Evolutionary conservation across 92 coral and sea anemone species (phyloP).

Genomic region (Phenganax subtilis): DNA sequence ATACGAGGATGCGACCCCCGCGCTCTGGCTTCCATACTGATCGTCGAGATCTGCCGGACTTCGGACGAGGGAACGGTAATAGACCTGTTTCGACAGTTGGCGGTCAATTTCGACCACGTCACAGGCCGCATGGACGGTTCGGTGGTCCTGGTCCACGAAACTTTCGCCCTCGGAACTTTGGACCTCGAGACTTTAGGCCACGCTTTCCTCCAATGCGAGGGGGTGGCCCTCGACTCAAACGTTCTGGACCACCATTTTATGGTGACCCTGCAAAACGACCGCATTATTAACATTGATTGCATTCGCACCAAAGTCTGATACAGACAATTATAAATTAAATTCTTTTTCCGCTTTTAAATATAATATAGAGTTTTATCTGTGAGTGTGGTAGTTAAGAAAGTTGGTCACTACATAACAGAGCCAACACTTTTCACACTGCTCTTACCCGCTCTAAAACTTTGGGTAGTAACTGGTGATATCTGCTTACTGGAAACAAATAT

Average conservation of each 20-base stretch:
- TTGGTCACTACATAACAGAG: too few species aligned
- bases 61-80: conserved; percentile 12
- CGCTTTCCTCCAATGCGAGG: conserved; percentile 1
- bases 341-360: too few species aligned
- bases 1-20: background rate
- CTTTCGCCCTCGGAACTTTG: conserved; percentile 18
- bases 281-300: conserved; percentile 16
- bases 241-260: conserved; percentile 27
- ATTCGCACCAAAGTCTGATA: background rate
- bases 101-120: background rate
- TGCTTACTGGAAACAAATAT: too few species aligned
- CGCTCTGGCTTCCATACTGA: background rate
- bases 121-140: background rate
- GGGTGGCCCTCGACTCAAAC: conserved; percentile 16
- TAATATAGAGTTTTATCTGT: too few species aligned
- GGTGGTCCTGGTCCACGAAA: conserved; percentile 16
- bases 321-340: too few species aligned
- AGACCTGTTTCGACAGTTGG: conserved; percentile 5
- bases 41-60: background rate
- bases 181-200: conserved; percentile 16
- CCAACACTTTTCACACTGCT: too few species aligned
- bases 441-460: too few species aligned
- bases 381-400: too few species aligned
- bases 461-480: too few species aligned
- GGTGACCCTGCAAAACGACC: conserved; percentile 21